Conservation (phyloP, 1,140 invertebrate species). For the Heliothis virescens region DNA sequence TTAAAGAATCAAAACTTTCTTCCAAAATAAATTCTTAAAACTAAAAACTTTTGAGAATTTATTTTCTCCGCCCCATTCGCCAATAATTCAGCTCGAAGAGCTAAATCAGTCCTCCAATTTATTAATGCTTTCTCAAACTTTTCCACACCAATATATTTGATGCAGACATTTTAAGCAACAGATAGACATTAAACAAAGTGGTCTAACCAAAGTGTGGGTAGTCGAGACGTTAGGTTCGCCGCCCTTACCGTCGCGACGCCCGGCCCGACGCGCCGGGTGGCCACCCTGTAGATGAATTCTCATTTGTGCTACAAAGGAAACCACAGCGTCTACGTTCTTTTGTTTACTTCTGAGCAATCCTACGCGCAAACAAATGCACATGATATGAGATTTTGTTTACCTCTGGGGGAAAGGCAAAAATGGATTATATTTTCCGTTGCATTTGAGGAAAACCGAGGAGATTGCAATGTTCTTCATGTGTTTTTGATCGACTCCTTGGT, state of each 20-base stretch:
- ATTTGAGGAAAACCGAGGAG: neutral
- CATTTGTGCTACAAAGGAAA: constrained; percentile 40
- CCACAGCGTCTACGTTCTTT: constrained; percentile 31
- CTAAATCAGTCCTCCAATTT: constrained; percentile 1
- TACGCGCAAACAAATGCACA: constrained; percentile 30
- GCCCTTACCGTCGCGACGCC: constrained; percentile 58
- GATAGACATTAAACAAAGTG: constrained; percentile 29
- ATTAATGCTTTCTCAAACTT: constrained; percentile 6
- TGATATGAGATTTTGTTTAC: constrained; percentile 23
- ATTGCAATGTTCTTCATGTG: neutral
- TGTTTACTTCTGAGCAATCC: constrained; percentile 33
- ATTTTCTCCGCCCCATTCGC: neutral
- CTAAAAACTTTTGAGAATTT: too few species aligned
- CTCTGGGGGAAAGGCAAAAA: neutral
- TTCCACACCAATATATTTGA: constrained; percentile 9
- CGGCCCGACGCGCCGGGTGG: constrained; percentile 34
- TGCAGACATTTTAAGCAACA: constrained; percentile 32
- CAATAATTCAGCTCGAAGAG: neutral
- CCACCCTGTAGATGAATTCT: constrained; percentile 34
- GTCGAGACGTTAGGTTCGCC: constrained; percentile 59
- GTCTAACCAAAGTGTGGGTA: constrained; percentile 43
- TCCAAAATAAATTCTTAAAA: too few species aligned
- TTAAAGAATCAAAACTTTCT: too few species aligned
- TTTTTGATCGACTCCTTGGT: too few species aligned
- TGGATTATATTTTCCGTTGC: neutral